Evolutionary conservation across 2,888 invertebrate genomes (phyloP).

Genomic region (Macrophya alboannulata): DNA sequence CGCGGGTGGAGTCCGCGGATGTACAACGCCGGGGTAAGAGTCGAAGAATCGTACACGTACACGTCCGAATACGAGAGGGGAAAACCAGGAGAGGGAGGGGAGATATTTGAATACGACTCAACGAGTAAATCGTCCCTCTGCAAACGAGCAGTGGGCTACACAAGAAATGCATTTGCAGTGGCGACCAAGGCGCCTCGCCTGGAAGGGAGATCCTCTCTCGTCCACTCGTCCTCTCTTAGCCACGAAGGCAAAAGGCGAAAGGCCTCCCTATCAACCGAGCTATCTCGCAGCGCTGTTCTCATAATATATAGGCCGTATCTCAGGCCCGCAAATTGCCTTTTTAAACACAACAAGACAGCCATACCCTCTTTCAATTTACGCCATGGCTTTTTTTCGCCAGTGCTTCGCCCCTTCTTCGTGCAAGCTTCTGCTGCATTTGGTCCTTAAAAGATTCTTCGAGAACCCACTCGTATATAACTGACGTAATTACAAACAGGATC

Average conservation of each 20-base stretch:
- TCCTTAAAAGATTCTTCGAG: conserved; percentile 57
- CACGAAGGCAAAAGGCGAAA: conserved; percentile 59
- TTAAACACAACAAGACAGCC: conserved; percentile 77
- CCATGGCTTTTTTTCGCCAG: conserved; percentile 73
- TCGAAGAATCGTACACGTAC: conserved; percentile 59
- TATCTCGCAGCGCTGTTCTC: conserved; percentile 75
- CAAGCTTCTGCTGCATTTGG: conserved; percentile 68
- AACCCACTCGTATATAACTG: conserved; percentile 54
- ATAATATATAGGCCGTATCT: conserved; percentile 79
- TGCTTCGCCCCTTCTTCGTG: conserved; percentile 57
- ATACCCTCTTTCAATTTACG: conserved; percentile 77
- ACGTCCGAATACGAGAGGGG: conserved; percentile 58
- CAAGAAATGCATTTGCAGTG: conserved; percentile 78
- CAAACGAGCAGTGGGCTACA: conserved; percentile 76
- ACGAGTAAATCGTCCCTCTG: conserved; percentile 75
- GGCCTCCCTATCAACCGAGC: conserved; percentile 74
- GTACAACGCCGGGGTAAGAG: conserved; percentile 52
- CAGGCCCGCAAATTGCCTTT: conserved; percentile 79
- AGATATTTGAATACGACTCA: conserved; percentile 76
- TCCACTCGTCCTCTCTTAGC: conserved; percentile 53
- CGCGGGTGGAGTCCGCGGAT: conserved; percentile 41
- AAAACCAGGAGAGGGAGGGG: conserved; percentile 60
- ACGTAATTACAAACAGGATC: conserved; percentile 55
- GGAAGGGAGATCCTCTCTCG: conserved; percentile 56
- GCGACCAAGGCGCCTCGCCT: conserved; percentile 60